phyloP scores from a whole-genome alignment of 1,140 invertebrate species.

The Zaprionus ghesquierei region DNA sequence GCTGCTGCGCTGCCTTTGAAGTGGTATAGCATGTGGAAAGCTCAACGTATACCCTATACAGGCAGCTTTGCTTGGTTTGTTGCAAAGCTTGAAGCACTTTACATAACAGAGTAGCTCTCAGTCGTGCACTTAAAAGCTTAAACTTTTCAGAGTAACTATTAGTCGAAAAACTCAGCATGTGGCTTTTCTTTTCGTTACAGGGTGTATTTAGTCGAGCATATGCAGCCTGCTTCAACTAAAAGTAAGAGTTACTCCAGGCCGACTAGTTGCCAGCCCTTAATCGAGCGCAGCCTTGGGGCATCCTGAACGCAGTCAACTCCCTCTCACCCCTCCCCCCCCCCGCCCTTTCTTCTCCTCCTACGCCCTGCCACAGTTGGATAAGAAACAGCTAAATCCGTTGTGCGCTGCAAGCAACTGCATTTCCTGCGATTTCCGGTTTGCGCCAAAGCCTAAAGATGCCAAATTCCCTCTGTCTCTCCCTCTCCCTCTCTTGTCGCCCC shows the following conservation, averaged over 20 bases:
- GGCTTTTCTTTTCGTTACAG: not conserved
- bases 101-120: not conserved
- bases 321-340: not conserved
- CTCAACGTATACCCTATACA: not conserved
- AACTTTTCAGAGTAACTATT: not conserved
- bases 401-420: constrained; percentile 29
- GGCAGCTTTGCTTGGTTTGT: not conserved
- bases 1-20: not conserved
- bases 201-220: not conserved
- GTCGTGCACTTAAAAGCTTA: not conserved
- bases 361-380: not conserved
- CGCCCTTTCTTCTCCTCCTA: too few species aligned
- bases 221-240: not conserved
- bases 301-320: not conserved
- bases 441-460: not conserved
- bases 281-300: not conserved
- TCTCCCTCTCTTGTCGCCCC: not conserved
- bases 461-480: too few species aligned
- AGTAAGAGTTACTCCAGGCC: constrained; percentile 5
- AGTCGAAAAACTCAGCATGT: not conserved
- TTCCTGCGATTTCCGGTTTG: constrained; percentile 34
- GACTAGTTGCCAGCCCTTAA: not conserved
- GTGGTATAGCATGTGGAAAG: not conserved
- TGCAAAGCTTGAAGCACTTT: not conserved
- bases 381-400: constrained; percentile 27